phyloP scores from a whole-genome alignment of 2,113 vertebrate genomes.

The Carettochelys insculpta region DNA sequence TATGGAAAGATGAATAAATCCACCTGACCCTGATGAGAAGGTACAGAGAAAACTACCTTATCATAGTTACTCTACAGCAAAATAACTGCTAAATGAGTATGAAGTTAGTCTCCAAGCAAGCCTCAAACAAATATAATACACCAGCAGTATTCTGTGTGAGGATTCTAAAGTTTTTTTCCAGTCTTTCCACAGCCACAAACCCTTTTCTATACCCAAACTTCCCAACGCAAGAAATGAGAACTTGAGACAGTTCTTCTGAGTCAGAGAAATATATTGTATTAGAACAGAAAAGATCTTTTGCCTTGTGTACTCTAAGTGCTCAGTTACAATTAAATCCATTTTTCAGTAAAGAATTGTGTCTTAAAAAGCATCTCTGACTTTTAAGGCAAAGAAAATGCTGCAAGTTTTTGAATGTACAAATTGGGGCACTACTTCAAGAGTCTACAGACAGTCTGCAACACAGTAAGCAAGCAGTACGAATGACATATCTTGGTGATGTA shows the following conservation, averaged over 20 bases:
- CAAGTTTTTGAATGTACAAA: neutral
- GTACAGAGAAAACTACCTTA: neutral
- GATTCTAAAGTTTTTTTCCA: neutral
- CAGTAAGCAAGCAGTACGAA: neutral
- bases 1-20: rapidly evolving
- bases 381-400: neutral
- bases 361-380: neutral
- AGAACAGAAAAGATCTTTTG: neutral
- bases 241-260: neutral
- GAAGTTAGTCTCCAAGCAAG: neutral
- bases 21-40: neutral
- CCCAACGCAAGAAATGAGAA: neutral
- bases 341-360: neutral
- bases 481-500: neutral
- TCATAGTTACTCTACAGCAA: neutral
- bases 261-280: neutral
- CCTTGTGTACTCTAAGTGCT: too few relatives aligned
- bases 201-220: neutral
- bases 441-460: neutral
- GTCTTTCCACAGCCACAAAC: neutral
- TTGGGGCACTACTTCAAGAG: neutral
- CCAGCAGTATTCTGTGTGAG: neutral
- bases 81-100: neutral
- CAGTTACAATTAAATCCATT: neutral
- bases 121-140: neutral